Evolutionary conservation across 2,113 vertebrate species (phyloP), one percentile per base, ranked within the genome.

Genomic region (Triplophysa tibetana): DNA sequence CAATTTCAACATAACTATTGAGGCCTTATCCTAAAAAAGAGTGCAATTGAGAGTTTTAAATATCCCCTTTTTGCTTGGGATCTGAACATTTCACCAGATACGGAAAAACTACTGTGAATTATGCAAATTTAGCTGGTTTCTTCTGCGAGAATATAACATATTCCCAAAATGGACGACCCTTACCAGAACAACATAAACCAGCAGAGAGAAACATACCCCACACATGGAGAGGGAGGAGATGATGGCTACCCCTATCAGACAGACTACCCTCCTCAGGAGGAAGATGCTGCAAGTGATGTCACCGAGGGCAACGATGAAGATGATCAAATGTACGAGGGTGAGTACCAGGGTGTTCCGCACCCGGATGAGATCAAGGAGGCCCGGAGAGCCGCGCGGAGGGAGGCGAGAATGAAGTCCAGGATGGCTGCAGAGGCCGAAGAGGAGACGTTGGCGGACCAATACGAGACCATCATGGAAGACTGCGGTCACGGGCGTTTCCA

Each of bases 401-500:
- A 95, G 86, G 93, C 96, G 91, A 93, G 86, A 62, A 95, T 97
- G 0, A 96, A 98, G 86, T 96, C 97, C 52, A 94, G 96, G 13
- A 54, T 92, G 73, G 96, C 95, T 0, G 86, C 80, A 0, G 87
- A 90, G 77, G 86, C 88, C 43, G 88, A 96, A 0, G 96, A 96
- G 80, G 97, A 99, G 78, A 94, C 93, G 26, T 81, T 99, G 54
- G 94, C 98, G 0, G 96, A 99, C 78, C 97, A 99, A 85, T 99
- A 99, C 0, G 98, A 99, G 86, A 91, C 85, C 88, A 98, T 99
- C 90, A 97, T 99, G 79, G 96, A 98, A 75, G 98, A 99, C 88
- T 99, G 98, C 2, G 95, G 97, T 63, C 98, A 99, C 0, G 97
- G 98, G 6, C 96, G 97, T 75, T 99, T 99, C 91, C 98, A 99